Percentiles rank a stretch among this genome's conserved stretches.
Conservation (phyloP, 2,113 vertebrate genomes). For the Microcebus lehilahytsara region DNA sequence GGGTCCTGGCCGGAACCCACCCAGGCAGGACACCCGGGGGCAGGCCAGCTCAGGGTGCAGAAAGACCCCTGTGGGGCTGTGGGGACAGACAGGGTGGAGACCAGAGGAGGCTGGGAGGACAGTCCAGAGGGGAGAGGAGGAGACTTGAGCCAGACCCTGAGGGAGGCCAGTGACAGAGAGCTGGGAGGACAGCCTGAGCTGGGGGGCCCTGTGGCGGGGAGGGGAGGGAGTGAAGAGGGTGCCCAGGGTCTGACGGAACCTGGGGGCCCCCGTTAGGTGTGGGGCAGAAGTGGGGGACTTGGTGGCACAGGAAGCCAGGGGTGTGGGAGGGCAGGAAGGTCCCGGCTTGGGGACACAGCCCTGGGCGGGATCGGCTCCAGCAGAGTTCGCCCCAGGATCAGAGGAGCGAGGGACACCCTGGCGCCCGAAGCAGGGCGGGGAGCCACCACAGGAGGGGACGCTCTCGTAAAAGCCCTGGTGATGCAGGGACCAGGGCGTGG, state of each 20-base stretch:
- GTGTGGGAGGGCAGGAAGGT: neutral
- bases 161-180: neutral
- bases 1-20: neutral
- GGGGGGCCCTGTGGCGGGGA: neutral
- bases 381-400: neutral
- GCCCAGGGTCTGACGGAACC: too few relatives aligned
- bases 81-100: neutral
- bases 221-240: neutral
- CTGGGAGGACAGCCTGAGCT: neutral
- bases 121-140: neutral
- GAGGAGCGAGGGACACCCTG: neutral
- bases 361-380: neutral
- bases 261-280: too few relatives aligned
- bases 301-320: constrained; percentile 57
- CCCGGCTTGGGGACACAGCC: neutral
- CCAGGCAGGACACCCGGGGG: neutral
- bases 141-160: neutral
- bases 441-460: fast-evolving
- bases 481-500: constrained; percentile 54
- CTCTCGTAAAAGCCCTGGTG: neutral
- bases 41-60: too few relatives aligned
- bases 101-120: neutral
- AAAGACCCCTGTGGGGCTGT: neutral
- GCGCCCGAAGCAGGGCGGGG: neutral
- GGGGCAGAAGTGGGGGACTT: constrained; percentile 65